Evolutionary conservation across 2,113 vertebrate genomes (phyloP).

Genomic region (Oplegnathus fasciatus): DNA sequence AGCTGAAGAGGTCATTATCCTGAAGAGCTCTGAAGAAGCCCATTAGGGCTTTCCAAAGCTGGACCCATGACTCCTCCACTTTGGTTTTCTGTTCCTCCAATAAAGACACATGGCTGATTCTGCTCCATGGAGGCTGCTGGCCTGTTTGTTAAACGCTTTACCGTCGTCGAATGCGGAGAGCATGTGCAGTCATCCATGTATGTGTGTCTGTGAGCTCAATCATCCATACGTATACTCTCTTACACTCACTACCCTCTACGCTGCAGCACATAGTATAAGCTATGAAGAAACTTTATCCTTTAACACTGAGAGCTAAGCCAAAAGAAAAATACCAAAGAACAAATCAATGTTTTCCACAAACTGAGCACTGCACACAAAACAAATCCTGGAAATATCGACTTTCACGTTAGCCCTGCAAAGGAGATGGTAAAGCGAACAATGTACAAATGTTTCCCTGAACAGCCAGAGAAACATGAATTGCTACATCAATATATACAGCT

Average conservation of each 20-base stretch:
- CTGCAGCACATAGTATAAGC: neutral
- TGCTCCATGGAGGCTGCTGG: neutral
- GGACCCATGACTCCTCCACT: constrained; percentile 51
- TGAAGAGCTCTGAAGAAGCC: constrained; percentile 66
- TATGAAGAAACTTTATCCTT: constrained; percentile 35
- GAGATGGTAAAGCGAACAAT: constrained; percentile 52
- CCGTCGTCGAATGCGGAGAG: neutral
- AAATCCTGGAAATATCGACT: constrained; percentile 63
- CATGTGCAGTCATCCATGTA: constrained; percentile 11
- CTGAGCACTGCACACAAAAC: constrained; percentile 61
- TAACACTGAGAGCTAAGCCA: constrained; percentile 35
- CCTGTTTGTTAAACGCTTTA: constrained; percentile 29
- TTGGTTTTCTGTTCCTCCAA: constrained; percentile 28
- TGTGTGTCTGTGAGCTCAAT: neutral
- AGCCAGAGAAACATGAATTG: constrained; percentile 26
- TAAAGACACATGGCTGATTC: constrained; percentile 44
- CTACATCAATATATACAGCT: constrained; percentile 44
- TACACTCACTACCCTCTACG: neutral
- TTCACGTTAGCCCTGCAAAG: constrained; percentile 51
- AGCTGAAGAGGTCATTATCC: constrained; percentile 72
- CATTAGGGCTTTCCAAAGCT: constrained; percentile 59
- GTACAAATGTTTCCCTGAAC: constrained; percentile 53
- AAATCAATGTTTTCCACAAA: constrained; percentile 69
- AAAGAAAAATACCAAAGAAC: constrained; percentile 49
- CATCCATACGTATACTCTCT: neutral